Conservation (phyloP, 2,888 invertebrate species). For the Polymixis lichenea region DNA sequence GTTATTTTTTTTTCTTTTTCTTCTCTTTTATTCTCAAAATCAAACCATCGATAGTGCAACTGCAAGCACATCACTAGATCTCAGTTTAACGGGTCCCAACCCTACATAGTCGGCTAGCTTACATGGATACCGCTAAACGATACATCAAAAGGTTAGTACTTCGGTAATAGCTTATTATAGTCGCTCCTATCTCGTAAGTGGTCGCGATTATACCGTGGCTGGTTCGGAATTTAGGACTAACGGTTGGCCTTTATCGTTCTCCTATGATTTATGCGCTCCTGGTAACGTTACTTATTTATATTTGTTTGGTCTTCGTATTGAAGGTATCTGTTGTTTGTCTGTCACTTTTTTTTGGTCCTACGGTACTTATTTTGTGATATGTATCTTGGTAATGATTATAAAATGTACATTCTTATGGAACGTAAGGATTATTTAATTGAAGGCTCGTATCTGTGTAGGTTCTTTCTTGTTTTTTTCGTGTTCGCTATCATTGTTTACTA, state of each 20-base stretch:
- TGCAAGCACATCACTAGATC: conserved; percentile 73
- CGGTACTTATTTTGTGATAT: conserved; percentile 28
- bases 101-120: conserved; percentile 82
- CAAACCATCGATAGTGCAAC: conserved; percentile 60
- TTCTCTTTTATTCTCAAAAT: conserved; percentile 3
- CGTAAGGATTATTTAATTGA: conserved; percentile 40
- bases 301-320: conserved; percentile 48
- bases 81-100: conserved; percentile 84
- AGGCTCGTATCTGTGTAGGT: neutral
- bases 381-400: conserved; percentile 33
- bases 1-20: neutral
- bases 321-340: conserved; percentile 27
- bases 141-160: conserved; percentile 86
- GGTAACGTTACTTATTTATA: conserved; percentile 67
- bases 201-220: conserved; percentile 78
- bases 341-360: conserved; percentile 37
- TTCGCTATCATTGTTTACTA: neutral
- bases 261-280: conserved; percentile 71
- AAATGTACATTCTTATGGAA: conserved; percentile 28
- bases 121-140: conserved; percentile 89
- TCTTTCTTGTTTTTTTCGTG: neutral
- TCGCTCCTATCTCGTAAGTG: conserved; percentile 71
- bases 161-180: conserved; percentile 81
- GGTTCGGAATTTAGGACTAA: conserved; percentile 81
- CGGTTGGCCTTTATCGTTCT: conserved; percentile 74